Conservation (phyloP, 2,888 invertebrate species). For the Aquatica leii region DNA sequence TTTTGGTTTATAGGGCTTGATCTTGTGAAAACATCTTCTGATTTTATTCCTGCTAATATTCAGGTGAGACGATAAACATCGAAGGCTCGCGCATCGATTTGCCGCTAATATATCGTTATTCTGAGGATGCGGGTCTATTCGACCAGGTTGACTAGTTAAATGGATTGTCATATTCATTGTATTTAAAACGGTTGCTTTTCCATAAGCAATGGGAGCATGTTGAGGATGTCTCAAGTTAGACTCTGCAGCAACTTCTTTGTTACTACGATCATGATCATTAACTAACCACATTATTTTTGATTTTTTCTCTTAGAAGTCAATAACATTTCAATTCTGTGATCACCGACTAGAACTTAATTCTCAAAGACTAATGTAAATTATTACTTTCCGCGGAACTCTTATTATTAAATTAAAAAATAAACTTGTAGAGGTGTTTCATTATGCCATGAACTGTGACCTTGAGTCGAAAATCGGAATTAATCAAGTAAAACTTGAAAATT, state of each 20-base stretch:
- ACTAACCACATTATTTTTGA: background rate
- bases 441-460: too few relatives aligned
- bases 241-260: conserved; percentile 12
- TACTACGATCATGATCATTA: conserved; percentile 21
- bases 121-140: conserved; percentile 12
- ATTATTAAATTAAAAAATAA: too few relatives aligned
- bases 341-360: background rate
- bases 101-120: background rate
- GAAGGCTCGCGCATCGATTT: background rate
- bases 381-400: too few relatives aligned
- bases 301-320: background rate
- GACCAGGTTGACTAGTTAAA: conserved; percentile 11
- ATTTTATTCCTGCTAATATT: too few relatives aligned
- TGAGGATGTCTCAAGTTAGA: conserved; percentile 19
- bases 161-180: conserved; percentile 13
- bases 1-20: too few relatives aligned
- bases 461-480: too few relatives aligned
- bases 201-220: conserved; percentile 13
- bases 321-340: conserved; percentile 10
- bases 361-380: too few relatives aligned
- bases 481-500: too few relatives aligned
- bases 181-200: conserved; percentile 15
- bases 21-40: too few relatives aligned
- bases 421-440: too few relatives aligned
- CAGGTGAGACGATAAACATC: background rate